Percentiles rank a stretch among this genome's conserved stretches.
Evolutionary conservation across 2,888 invertebrate genomes (phyloP).

Genomic region (Cephus spinipes): DNA sequence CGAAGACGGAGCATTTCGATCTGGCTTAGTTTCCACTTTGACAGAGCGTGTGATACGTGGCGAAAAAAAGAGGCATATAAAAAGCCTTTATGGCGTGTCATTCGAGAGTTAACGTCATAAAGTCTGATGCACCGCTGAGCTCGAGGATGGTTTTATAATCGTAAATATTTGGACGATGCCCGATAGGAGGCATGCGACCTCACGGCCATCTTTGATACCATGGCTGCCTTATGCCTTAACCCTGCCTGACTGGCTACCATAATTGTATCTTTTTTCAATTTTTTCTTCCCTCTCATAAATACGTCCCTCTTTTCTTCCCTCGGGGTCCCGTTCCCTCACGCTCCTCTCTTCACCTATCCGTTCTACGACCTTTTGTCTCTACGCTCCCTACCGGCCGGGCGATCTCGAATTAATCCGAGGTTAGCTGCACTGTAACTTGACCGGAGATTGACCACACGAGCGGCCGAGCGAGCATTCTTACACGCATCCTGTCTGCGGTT

Average conservation of each 20-base stretch:
- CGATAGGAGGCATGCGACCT: constrained; percentile 43
- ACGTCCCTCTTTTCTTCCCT: neutral
- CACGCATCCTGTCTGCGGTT: constrained; percentile 64
- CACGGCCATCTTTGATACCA: constrained; percentile 20
- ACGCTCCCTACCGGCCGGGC: constrained; percentile 7
- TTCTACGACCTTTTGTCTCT: too few species aligned
- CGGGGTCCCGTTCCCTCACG: neutral
- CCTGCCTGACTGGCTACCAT: too few species aligned
- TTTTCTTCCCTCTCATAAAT: constrained; percentile 3
- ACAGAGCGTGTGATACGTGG: too few species aligned
- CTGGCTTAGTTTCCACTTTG: too few species aligned
- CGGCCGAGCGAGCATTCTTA: constrained; percentile 48
- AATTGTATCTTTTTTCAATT: neutral
- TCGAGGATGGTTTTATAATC: constrained; percentile 26
- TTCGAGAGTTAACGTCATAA: constrained; percentile 43
- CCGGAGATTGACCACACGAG: constrained; percentile 47
- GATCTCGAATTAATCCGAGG: constrained; percentile 60
- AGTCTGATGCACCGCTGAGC: constrained; percentile 26
- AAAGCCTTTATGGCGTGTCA: constrained; percentile 26
- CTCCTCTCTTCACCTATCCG: too few species aligned
- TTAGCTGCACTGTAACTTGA: constrained; percentile 58
- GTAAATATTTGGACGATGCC: constrained; percentile 54
- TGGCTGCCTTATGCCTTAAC: too few species aligned
- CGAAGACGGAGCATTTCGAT: too few species aligned
- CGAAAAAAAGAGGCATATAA: too few species aligned